Conservation (phyloP, 1,140 invertebrate genomes). For the Solen grandis region DNA sequence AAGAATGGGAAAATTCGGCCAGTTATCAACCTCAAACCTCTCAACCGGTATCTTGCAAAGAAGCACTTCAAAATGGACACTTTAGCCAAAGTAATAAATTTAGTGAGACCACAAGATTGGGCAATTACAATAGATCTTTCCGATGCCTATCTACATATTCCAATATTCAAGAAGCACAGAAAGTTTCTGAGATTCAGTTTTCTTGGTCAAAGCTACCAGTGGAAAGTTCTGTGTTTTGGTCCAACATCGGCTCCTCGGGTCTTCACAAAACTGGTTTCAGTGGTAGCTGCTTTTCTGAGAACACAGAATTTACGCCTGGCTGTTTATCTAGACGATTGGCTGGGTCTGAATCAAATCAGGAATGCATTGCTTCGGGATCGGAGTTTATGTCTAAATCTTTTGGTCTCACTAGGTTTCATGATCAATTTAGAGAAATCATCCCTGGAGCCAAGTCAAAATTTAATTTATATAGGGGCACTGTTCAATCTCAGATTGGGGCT, state of each 20-base stretch:
- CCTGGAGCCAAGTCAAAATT: neutral
- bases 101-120: constrained; percentile 56
- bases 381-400: neutral
- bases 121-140: constrained; percentile 49
- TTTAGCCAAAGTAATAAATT: constrained; percentile 47
- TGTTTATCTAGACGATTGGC: constrained; percentile 39
- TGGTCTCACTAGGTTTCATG: neutral
- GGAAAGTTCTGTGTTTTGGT: constrained; percentile 42
- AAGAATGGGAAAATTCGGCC: constrained; percentile 43
- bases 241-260: constrained; percentile 33
- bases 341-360: neutral
- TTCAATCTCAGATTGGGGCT: neutral
- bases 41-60: too few relatives aligned
- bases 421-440: constrained; percentile 18
- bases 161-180: constrained; percentile 42
- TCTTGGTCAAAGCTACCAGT: constrained; percentile 31
- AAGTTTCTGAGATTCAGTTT: constrained; percentile 53
- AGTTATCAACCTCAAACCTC: constrained; percentile 40
- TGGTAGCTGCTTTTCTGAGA: constrained; percentile 24
- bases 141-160: constrained; percentile 62
- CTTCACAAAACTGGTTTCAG: constrained; percentile 28
- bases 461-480: constrained; percentile 19
- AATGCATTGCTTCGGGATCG: neutral
- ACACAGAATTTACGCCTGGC: constrained; percentile 3
- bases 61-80: constrained; percentile 63